Evolutionary conservation across 2,113 vertebrate species (phyloP).

Genomic region (Cyanistes caeruleus): DNA sequence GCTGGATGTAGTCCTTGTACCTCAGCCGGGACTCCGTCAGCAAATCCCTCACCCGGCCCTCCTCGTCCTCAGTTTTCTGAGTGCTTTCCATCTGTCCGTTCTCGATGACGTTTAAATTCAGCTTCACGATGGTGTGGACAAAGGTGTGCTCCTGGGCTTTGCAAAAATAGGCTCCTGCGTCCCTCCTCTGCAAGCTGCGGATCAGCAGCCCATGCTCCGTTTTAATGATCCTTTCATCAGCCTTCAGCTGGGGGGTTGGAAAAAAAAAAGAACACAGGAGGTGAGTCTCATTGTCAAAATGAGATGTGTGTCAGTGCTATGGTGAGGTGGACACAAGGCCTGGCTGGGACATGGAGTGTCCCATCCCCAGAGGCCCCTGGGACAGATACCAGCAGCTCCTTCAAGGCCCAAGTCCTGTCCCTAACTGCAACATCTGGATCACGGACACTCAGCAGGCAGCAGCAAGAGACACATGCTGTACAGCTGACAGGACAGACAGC

Average conservation of each 20-base stretch:
- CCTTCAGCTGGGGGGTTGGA: conserved; percentile 80
- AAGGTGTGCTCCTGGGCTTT: conserved; percentile 93
- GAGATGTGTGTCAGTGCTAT: neutral
- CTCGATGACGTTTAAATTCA: conserved; percentile 87
- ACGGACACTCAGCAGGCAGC: neutral
- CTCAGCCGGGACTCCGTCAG: conserved; percentile 82
- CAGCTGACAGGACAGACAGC: neutral
- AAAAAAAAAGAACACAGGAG: conserved; percentile 22
- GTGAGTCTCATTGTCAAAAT: neutral
- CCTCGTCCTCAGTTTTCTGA: conserved; percentile 75
- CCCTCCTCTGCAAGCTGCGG: conserved; percentile 85
- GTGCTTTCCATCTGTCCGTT: conserved; percentile 85
- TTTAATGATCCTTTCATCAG: conserved; percentile 88
- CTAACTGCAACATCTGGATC: neutral
- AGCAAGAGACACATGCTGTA: neutral
- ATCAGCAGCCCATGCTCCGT: conserved; percentile 91
- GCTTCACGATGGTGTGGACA: conserved; percentile 83
- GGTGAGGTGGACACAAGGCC: neutral
- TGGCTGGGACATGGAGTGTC: rapidly evolving
- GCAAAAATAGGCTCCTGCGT: conserved; percentile 88
- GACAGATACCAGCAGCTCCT: neutral
- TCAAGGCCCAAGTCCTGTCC: neutral
- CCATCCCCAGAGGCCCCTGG: rapidly evolving
- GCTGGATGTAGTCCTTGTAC: conserved; percentile 94
- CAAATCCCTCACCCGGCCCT: conserved; percentile 78